Percentiles rank a stretch among this genome's conserved stretches.
Evolutionary conservation across 2,113 vertebrate species (phyloP).

Genomic region (Etheostoma spectabile): DNA sequence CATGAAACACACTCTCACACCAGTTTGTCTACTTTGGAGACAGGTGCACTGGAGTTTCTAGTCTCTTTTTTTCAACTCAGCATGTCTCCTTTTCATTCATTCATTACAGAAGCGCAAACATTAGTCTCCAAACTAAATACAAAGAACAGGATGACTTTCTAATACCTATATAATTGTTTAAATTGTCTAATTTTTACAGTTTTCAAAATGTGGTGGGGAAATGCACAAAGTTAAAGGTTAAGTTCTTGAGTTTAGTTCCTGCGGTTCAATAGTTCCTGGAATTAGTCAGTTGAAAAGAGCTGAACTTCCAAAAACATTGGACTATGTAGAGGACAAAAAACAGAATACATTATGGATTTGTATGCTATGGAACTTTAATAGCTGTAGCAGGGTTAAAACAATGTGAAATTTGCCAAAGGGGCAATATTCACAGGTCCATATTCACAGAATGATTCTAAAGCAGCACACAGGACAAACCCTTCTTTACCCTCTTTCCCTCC

Average conservation of each 20-base stretch:
- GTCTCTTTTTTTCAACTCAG: not conserved
- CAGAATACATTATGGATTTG: not conserved
- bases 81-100: not conserved
- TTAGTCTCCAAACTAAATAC: not conserved
- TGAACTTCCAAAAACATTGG: not conserved
- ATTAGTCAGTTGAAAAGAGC: not conserved
- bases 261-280: not conserved
- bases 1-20: not conserved
- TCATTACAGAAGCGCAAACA: not conserved
- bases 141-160: not conserved
- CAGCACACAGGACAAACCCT: not conserved
- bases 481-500: conserved; percentile 33
- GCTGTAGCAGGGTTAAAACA: too few relatives aligned
- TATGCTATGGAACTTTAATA: not conserved
- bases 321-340: not conserved
- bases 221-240: not conserved
- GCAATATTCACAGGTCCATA: not conserved
- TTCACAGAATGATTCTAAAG: not conserved
- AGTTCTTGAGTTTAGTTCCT: not conserved
- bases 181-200: not conserved
- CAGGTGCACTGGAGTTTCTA: too few relatives aligned
- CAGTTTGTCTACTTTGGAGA: not conserved
- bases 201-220: not conserved
- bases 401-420: not conserved
- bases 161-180: too few relatives aligned